Base-by-base conservation (phyloP, 2,888 invertebrate species). In the Anagyrus pseudococci region DNA sequence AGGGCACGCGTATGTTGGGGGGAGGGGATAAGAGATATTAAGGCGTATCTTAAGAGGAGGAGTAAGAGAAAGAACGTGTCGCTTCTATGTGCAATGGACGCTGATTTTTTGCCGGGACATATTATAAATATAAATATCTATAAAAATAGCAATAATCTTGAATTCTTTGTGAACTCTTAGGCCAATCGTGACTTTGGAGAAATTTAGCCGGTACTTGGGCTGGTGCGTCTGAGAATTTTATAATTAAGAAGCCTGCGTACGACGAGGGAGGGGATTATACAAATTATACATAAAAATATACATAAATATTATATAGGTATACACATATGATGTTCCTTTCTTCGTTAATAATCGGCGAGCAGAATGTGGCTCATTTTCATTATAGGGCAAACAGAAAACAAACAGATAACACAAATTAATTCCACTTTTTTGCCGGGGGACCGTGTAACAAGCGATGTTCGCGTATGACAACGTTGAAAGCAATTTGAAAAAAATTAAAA, bases 141-240 rank as follows among this genome's bases (percentile, higher is more conserved):
- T 37, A 10, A n/a, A 17, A 44, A 58, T 59, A 59, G 52, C 52
- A 59, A 59, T 59, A 59, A 58, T 58, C 58, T 50, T 37, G 8
- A 23, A 49, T 58, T 58, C 43, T 22, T 43, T 17, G 6, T 22
- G 19, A 37, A 33, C 33, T 37, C 33, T 37, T 37, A 37, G 2
- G 33, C 33, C 33, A 4, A 4, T 37, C 33, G 8, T 37, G 33
- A 37, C 33, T 37, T 37, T 37, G 33, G 33, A 37, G 13, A 37
- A 37, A 37, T 37, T 37, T 37, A n/a, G n/a, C n/a, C n/a, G n/a
- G n/a, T n/a, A n/a, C n/a, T 37, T 37, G 33, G 33, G 29, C n/a
- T n/a, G n/a, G n/a, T n/a, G n/a, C n/a, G n/a, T n/a, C n/a, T n/a
- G n/a, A n/a, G n/a, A n/a, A n/a, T n/a, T n/a, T n/a, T n/a, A n/a